Percentiles rank a stretch among this genome's conserved stretches.
Evolutionary conservation across 2,113 vertebrate species (phyloP).

Genomic region (Anguilla rostrata): DNA sequence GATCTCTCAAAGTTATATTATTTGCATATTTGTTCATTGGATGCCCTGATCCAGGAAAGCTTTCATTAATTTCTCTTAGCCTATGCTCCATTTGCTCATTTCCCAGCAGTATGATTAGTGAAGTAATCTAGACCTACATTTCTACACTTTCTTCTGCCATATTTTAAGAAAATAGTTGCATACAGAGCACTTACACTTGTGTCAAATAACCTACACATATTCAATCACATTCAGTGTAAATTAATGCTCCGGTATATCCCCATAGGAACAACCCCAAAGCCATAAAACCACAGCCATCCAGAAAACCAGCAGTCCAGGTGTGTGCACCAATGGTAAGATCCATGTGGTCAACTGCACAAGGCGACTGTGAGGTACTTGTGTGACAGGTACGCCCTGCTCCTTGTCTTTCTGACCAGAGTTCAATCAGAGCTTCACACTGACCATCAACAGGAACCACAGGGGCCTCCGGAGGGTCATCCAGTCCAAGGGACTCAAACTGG

Average conservation of each 20-base stretch:
- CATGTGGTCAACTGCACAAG: not conserved
- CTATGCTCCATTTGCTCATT: not conserved
- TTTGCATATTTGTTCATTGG: not conserved
- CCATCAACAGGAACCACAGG: constrained; percentile 92
- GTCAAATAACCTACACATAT: not conserved
- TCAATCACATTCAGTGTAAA: not conserved
- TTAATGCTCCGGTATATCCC: not conserved
- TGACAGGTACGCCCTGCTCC: not conserved
- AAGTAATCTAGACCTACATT: not conserved
- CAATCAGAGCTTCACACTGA: constrained; percentile 89
- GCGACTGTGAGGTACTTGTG: not conserved
- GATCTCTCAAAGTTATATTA: not conserved
- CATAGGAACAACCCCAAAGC: constrained; percentile 76
- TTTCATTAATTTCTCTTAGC: not conserved
- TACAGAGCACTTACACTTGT: not conserved
- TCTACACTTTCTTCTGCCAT: too few relatives aligned
- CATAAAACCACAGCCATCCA: constrained; percentile 89
- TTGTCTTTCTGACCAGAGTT: constrained; percentile 70
- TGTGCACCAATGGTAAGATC: not conserved
- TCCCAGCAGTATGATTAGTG: not conserved
- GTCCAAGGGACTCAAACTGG: constrained; percentile 91
- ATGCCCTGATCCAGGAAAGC: not conserved
- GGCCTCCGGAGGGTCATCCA: constrained; percentile 84
- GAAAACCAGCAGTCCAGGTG: constrained; percentile 93
- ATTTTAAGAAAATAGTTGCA: too few relatives aligned